A percentile compares a stretch with the other conserved stretches of the same genome.
Evolutionary conservation across 2,888 invertebrate genomes (phyloP).

Genomic region (Anthophora plumipes): DNA sequence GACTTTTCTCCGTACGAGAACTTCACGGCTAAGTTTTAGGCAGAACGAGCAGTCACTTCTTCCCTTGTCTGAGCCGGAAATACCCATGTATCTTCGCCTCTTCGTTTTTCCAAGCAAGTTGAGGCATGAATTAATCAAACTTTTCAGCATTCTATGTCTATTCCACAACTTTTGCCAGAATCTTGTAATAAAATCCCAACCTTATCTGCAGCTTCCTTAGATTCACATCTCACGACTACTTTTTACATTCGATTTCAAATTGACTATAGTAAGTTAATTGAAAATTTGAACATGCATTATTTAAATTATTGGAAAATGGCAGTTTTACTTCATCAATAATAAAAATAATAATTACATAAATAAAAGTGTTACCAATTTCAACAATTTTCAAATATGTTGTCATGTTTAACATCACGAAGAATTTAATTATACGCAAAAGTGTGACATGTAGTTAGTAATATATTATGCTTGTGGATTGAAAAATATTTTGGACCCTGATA

Average conservation of each 20-base stretch:
- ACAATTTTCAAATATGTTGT: no score
- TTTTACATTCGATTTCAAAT: no score
- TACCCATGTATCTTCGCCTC: slow-evolving; percentile 19
- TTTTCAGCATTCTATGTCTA: neutral
- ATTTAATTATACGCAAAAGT: no score
- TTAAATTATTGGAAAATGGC: neutral
- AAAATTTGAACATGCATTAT: neutral
- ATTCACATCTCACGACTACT: no score
- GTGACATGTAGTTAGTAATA: no score
- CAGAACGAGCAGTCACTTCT: slow-evolving; percentile 15
- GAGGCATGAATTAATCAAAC: slow-evolving; percentile 12
- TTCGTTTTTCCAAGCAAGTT: slow-evolving; percentile 5
- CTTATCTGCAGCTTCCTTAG: neutral
- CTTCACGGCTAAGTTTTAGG: slow-evolving; percentile 22
- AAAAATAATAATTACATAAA: no score
- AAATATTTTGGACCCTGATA: no score
- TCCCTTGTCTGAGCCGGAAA: neutral
- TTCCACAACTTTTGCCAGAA: neutral
- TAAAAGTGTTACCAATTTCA: no score
- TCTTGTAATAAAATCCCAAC: neutral
- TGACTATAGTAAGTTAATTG: no score
- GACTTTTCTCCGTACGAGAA: slow-evolving; percentile 8
- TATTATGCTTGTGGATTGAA: no score
- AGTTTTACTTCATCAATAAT: neutral
- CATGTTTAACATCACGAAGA: no score